Conservation (phyloP, 2,888 invertebrate species). For the Lumbricus terrestris region DNA sequence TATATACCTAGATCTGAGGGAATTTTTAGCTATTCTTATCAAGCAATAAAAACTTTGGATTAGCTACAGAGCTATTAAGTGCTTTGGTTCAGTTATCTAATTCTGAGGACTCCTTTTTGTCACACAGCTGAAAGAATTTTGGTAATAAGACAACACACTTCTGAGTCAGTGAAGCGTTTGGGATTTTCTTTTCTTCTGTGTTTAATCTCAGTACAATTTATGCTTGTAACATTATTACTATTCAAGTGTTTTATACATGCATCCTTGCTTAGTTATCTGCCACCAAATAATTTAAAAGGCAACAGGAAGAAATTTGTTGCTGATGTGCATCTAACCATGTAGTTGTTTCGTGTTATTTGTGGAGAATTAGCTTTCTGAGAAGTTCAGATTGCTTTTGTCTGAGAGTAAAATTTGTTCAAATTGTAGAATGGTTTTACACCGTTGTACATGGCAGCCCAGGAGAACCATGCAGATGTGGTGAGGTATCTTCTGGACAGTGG, state of each 20-base stretch:
- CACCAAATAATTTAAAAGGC: neutral
- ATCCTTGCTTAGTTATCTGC: neutral
- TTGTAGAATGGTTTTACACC: constrained; percentile 81
- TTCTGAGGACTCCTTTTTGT: neutral
- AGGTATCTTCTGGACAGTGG: constrained; percentile 88
- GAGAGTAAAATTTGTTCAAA: neutral
- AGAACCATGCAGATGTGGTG: constrained; percentile 65
- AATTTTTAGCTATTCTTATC: too few species aligned
- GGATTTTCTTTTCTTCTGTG: neutral
- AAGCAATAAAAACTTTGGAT: too few species aligned
- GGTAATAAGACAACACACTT: neutral
- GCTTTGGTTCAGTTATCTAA: neutral
- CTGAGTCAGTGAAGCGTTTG: neutral
- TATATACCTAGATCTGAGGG: too few species aligned
- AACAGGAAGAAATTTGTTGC: neutral
- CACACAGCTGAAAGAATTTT: neutral
- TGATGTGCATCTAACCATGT: neutral
- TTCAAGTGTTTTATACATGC: neutral
- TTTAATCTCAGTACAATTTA: neutral
- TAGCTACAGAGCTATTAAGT: neutral
- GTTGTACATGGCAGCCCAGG: constrained; percentile 94
- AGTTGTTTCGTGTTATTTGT: neutral
- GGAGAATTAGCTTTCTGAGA: neutral
- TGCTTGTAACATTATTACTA: neutral
- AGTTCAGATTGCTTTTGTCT: neutral